Percentiles rank a stretch among this genome's conserved stretches.
Evolutionary conservation across 2,113 vertebrate species (phyloP).

Genomic region (Noturus placidus): DNA sequence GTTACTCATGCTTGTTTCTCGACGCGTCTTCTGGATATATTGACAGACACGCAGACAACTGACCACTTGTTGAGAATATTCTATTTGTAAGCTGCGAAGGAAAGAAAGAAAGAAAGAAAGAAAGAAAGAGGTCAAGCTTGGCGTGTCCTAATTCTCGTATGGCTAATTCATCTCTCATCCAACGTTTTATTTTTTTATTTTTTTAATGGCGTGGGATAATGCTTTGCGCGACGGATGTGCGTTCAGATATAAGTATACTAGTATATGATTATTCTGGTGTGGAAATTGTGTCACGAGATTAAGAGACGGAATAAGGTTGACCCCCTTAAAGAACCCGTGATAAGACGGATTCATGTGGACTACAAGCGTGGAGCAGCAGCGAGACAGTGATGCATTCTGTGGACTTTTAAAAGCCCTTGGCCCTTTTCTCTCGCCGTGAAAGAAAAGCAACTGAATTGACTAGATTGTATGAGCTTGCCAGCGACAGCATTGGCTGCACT

Average conservation of each 20-base stretch:
- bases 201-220: background rate
- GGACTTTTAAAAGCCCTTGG: constrained; percentile 57
- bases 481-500: constrained; percentile 33
- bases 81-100: constrained; percentile 3
- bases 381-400: constrained; percentile 50
- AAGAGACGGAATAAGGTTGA: constrained; percentile 9
- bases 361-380: constrained; percentile 4
- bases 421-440: constrained; percentile 54
- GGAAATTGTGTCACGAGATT: background rate
- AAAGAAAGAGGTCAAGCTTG: background rate
- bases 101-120: no score
- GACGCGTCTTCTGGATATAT: constrained; percentile 35
- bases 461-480: constrained; percentile 41
- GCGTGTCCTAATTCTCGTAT: background rate
- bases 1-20: constrained; percentile 30
- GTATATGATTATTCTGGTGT: background rate
- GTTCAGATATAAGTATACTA: background rate
- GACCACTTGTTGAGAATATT: background rate
- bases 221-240: background rate
- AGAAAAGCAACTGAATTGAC: constrained; percentile 49
- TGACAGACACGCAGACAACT: constrained; percentile 12
- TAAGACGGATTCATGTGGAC: constrained; percentile 29
- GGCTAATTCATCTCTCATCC: background rate
- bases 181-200: background rate
- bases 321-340: background rate